phyloP scores from a whole-genome alignment of 2,113 vertebrate species.

The Chloroceryle aenea region DNA sequence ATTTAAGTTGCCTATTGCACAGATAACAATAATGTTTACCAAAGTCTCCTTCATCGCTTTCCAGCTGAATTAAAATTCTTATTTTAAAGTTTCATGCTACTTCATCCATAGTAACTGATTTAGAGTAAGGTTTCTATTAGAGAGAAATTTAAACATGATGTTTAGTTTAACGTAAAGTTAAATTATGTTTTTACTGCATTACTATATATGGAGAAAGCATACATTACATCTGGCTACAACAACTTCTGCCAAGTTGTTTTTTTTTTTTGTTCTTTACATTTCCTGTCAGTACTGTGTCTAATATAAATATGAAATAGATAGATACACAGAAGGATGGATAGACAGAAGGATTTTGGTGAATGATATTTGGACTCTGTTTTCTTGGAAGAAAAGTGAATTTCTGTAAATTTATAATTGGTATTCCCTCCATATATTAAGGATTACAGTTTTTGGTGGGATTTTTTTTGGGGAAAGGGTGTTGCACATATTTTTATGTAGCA shows the following conservation, averaged over 20 bases:
- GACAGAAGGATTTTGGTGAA: not conserved
- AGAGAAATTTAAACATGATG: constrained; percentile 49
- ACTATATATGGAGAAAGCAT: constrained; percentile 37
- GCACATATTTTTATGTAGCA: not conserved
- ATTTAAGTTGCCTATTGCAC: constrained; percentile 30
- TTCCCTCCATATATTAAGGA: not conserved
- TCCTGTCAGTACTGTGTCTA: constrained; percentile 1
- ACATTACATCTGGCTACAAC: constrained; percentile 25
- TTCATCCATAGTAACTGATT: constrained; percentile 43
- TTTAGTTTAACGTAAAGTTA: constrained; percentile 51
- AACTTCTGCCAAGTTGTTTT: not conserved
- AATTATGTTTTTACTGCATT: constrained; percentile 29
- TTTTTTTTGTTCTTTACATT: not conserved
- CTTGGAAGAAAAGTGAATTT: not conserved
- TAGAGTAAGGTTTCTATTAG: constrained; percentile 57
- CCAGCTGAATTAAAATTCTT: constrained; percentile 38
- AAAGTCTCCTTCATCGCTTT: constrained; percentile 40
- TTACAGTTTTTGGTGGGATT: not conserved
- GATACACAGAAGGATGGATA: not conserved
- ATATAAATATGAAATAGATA: not conserved
- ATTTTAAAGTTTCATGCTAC: constrained; percentile 47
- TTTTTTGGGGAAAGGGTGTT: not conserved
- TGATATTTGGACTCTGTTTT: not conserved
- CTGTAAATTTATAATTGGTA: not conserved
- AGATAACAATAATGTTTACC: constrained; percentile 36